phyloP scores from a whole-genome alignment of 2,888 invertebrate genomes.

The Cylindroiulus punctatus region DNA sequence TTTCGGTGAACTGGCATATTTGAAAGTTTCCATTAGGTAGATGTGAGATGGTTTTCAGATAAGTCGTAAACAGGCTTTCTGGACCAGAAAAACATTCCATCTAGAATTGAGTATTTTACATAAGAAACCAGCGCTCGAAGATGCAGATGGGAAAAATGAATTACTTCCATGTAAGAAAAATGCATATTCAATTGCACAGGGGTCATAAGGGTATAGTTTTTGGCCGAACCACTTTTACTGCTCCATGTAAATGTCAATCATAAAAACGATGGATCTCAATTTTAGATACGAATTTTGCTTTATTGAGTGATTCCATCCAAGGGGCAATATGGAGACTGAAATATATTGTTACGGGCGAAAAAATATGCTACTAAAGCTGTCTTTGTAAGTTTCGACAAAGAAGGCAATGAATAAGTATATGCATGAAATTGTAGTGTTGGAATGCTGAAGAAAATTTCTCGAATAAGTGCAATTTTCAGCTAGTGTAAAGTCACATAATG shows the following conservation, averaged over 20 bases:
- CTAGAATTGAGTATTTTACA: background rate
- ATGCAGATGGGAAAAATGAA: constrained; percentile 23
- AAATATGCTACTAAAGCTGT: background rate
- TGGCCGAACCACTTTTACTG: background rate
- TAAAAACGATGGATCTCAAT: constrained; percentile 26
- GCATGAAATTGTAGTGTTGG: too few relatives aligned
- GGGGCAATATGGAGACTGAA: background rate
- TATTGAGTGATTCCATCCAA: background rate
- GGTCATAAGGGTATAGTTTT: background rate
- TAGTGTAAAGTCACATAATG: too few relatives aligned
- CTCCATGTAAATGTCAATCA: background rate
- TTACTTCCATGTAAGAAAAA: background rate
- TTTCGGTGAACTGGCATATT: background rate
- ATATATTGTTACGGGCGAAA: background rate
- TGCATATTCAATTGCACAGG: background rate
- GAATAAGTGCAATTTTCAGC: too few relatives aligned
- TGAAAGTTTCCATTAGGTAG: background rate
- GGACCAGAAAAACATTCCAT: background rate
- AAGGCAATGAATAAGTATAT: too few relatives aligned
- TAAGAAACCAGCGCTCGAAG: background rate
- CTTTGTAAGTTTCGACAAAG: too few relatives aligned
- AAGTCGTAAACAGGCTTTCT: constrained; percentile 20
- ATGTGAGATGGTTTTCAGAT: constrained; percentile 14
- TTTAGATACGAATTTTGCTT: background rate
- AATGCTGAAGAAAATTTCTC: too few relatives aligned